Percentiles rank a stretch among this genome's conserved stretches.
These are phyloP conservation scores for Caenorhabditis briggsae DNA, from an alignment of 1,140 invertebrate species.

Conservation along the genomic window DNA sequence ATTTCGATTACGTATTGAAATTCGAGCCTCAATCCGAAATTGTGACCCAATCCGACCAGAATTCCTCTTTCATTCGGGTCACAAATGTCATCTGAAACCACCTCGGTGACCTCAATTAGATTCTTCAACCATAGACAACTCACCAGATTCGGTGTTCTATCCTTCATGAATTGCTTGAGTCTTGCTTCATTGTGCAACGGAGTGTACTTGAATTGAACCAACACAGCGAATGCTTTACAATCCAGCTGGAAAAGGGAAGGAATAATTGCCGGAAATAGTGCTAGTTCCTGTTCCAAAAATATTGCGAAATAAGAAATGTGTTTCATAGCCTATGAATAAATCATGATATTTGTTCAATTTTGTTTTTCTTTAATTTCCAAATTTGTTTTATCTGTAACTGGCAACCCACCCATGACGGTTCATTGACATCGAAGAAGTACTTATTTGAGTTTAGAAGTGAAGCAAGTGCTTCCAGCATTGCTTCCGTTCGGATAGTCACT, in stretches of 20 bases:
- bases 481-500: conserved; percentile 6
- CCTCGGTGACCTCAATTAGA: neutral
- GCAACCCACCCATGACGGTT: conserved; percentile 36
- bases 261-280: too few species aligned
- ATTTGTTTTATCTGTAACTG: too few species aligned
- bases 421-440: conserved; percentile 44
- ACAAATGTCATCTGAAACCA: conserved; percentile 52
- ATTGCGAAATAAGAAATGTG: too few species aligned
- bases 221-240: conserved; percentile 35
- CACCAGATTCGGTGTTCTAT: conserved; percentile 25
- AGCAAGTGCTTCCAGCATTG: conserved; percentile 27
- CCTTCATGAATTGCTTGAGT: conserved; percentile 42
- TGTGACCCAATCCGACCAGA: conserved; percentile 45
- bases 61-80: conserved; percentile 45
- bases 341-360: too few species aligned
- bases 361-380: too few species aligned
- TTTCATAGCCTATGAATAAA: too few species aligned
- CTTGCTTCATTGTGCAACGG: conserved; percentile 22
- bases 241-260: neutral
- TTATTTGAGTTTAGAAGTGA: conserved; percentile 33
- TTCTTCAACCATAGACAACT: neutral
- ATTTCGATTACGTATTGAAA: neutral
- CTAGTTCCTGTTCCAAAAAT: too few species aligned
- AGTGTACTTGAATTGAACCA: conserved; percentile 37
- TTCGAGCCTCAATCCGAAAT: conserved; percentile 3